A percentile compares a stretch with the other conserved stretches of the same genome.
phyloP scores from a whole-genome alignment of 2,888 invertebrate genomes.

The Limulus polyphemus region DNA sequence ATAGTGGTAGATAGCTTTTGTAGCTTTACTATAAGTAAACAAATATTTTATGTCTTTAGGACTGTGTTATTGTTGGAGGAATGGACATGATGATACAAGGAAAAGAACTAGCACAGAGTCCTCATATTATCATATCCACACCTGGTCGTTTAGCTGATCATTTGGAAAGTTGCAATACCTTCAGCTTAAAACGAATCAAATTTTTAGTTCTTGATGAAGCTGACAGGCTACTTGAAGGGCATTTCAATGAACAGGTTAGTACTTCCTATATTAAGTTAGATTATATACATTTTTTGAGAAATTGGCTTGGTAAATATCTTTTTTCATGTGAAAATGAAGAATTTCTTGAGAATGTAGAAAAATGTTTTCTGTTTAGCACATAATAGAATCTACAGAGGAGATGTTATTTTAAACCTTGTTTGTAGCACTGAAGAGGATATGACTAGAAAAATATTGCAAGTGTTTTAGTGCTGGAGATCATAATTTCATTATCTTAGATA shows the following conservation, averaged over 20 bases:
- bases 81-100: conserved; percentile 84
- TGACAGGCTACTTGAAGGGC: conserved; percentile 63
- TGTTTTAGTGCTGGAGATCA: no score
- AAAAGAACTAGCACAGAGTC: conserved; percentile 62
- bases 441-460: no score
- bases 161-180: conserved; percentile 57
- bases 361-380: no score
- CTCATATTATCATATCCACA: conserved; percentile 92
- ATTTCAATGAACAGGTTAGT: conserved; percentile 57
- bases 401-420: no score
- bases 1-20: background rate
- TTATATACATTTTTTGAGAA: background rate
- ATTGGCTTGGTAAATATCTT: background rate
- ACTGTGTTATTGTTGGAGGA: conserved; percentile 78
- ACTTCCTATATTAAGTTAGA: background rate
- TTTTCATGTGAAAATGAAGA: background rate
- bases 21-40: background rate
- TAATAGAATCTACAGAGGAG: no score
- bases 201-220: conserved; percentile 94
- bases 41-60: conserved; percentile 9
- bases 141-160: conserved; percentile 91
- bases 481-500: no score
- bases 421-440: no score
- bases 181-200: conserved; percentile 58
- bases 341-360: no score